Evolutionary conservation across 2,797 vertebrate species (phyloP), one percentile per base, ranked within the genome.

Genomic region (Tragopan temminckii): DNA sequence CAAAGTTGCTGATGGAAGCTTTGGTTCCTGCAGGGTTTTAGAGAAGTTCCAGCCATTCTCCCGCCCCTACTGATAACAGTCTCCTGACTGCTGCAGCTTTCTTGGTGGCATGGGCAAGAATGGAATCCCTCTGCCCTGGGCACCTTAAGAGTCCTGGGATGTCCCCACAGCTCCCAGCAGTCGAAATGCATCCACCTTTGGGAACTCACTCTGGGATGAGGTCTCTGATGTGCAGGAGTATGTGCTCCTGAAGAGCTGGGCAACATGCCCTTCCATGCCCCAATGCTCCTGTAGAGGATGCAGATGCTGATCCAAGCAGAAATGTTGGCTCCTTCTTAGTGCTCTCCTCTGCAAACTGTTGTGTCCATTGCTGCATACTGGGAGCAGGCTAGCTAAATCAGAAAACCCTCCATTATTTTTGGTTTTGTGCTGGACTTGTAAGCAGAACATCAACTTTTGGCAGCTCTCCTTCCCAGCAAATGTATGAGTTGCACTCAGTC

Each of bases 401-500:
- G 68, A 89, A 89, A 85, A 55, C 1, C 2, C 4, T 31, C 20
- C 25, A 18, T 85, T 91, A 77, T 67, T 82, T 87, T 77, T 59
- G 58, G n/a, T 57, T 89, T 77, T 80, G 27, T 71, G 10, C 48
- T 87, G 76, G 46, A 20, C 40, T 77, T 70, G 35, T 36, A 74
- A 74, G 71, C 16, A 76, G 38, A 87, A 18, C 5, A 1, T 85
- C 71, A 76, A 3, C 35, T 88, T 84, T 55, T 93, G 83, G 88
- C 90, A 78, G n/a, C 52, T 91, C n/a, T 89, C 33, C 64, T 79
- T 85, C 38, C 29, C 42, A 91, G 69, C 46, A 94, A 59, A 75
- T 76, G 58, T 55, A 58, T 42, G 72, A 94, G n/a, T n/a, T 79
- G 55, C 24, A 31, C 9, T 66, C 48, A 50, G 40, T 38, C 46